These are phyloP conservation scores for Megastigmus dorsalis DNA, from an alignment of 2,888 invertebrate species.

Conservation along the genomic window DNA sequence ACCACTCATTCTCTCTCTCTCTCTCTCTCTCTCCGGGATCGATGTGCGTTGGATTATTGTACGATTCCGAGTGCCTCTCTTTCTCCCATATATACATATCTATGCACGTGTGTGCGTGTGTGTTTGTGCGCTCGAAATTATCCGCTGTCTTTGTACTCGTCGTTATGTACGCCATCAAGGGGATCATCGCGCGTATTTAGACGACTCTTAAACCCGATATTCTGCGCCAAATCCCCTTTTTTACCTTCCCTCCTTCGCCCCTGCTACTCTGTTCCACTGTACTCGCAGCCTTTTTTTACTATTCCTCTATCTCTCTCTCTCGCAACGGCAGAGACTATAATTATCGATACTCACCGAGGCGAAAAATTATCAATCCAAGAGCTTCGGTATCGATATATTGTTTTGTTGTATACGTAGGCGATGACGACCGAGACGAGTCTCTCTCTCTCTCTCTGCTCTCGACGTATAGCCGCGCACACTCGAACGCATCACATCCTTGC, in stretches of 20 bases:
- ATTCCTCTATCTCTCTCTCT: slow-evolving; percentile 17
- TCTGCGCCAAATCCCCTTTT: slow-evolving; percentile 2
- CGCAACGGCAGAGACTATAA: not conserved
- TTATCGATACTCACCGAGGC: not conserved
- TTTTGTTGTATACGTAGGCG: not conserved
- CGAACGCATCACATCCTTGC: not conserved
- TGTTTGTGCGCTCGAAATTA: no score
- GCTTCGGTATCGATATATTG: not conserved
- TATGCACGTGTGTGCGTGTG: no score
- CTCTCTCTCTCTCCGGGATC: slow-evolving; percentile 21
- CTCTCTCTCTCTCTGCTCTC: no score
- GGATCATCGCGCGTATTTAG: no score
- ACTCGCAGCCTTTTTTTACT: slow-evolving; percentile 48
- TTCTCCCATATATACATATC: no score
- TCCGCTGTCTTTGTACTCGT: no score
- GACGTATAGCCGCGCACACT: not conserved
- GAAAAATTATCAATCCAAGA: slow-evolving; percentile 3
- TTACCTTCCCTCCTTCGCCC: not conserved
- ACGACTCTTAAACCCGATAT: no score
- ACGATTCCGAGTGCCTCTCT: not conserved
- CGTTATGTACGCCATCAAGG: no score
- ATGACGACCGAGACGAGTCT: no score
- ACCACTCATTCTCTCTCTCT: not conserved
- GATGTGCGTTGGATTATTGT: slow-evolving; percentile 44
- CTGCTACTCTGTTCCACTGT: no score